Percentiles rank a stretch among this genome's conserved stretches.
These are phyloP conservation scores for Gorilla gorilla DNA, from an alignment of 2,113 vertebrate species.

Conservation along the genomic window DNA sequence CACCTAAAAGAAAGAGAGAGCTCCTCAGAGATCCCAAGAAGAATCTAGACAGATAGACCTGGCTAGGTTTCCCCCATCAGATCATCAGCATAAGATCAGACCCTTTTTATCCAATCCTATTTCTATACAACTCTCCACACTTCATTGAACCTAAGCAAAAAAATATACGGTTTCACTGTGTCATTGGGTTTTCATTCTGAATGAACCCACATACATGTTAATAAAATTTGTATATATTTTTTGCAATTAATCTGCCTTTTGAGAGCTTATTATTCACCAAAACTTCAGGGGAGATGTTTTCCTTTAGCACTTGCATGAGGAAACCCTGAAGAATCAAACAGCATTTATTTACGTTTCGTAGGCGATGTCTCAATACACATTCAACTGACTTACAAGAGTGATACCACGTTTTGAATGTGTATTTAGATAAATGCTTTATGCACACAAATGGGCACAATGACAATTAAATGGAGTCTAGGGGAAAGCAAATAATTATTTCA, in stretches of 20 bases:
- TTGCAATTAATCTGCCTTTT: background rate
- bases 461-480: no score
- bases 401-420: background rate
- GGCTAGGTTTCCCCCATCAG: background rate
- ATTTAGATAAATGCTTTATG: no score
- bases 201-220: background rate
- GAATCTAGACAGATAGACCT: background rate
- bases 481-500: background rate
- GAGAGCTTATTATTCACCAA: background rate
- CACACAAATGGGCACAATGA: fast-evolving
- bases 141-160: background rate
- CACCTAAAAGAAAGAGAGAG: no score
- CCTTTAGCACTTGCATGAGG: no score
- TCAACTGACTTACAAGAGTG: fast-evolving
- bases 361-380: fast-evolving
- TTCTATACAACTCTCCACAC: background rate
- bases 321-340: no score
- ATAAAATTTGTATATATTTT: background rate
- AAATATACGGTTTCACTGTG: background rate
- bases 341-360: fast-evolving
- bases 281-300: background rate
- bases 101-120: background rate
- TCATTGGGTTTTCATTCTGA: background rate
- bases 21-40: no score
- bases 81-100: background rate